phyloP scores from a whole-genome alignment of 1,140 invertebrate genomes.

The Drosophila parabipectinata region DNA sequence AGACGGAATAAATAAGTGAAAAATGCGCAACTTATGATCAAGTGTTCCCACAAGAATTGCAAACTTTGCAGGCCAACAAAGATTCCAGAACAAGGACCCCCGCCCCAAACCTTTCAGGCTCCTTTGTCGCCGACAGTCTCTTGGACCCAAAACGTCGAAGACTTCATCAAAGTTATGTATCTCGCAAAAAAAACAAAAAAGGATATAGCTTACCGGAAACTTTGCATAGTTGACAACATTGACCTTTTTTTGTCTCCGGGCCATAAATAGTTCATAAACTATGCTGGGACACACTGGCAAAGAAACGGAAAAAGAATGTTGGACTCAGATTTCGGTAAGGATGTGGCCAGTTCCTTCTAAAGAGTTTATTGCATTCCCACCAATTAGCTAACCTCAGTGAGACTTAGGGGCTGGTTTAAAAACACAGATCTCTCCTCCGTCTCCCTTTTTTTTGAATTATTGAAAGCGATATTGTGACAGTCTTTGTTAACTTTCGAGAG shows the following conservation, averaged over 20 bases:
- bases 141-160: conserved; percentile 62
- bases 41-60: conserved; percentile 82
- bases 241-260: conserved; percentile 34
- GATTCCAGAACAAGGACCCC: neutral
- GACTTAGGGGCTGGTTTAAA: too few species aligned
- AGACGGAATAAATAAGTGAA: conserved; percentile 73
- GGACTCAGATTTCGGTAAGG: neutral
- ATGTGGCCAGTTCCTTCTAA: neutral
- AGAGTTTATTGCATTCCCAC: conserved; percentile 69
- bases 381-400: conserved; percentile 57
- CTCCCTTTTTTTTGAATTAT: too few species aligned
- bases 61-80: conserved; percentile 60
- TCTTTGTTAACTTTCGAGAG: neutral
- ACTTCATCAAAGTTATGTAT: conserved; percentile 78
- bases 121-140: conserved; percentile 66
- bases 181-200: conserved; percentile 6
- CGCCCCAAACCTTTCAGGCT: neutral
- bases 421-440: too few species aligned
- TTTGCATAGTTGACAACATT: conserved; percentile 77
- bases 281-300: conserved; percentile 24
- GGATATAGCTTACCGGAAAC: conserved; percentile 36
- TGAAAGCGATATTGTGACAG: conserved; percentile 19
- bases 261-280: conserved; percentile 80
- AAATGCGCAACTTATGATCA: conserved; percentile 80
- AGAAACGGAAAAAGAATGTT: neutral